phyloP scores from a whole-genome alignment of 2,113 vertebrate genomes.

The Potamarius usumacintae region DNA sequence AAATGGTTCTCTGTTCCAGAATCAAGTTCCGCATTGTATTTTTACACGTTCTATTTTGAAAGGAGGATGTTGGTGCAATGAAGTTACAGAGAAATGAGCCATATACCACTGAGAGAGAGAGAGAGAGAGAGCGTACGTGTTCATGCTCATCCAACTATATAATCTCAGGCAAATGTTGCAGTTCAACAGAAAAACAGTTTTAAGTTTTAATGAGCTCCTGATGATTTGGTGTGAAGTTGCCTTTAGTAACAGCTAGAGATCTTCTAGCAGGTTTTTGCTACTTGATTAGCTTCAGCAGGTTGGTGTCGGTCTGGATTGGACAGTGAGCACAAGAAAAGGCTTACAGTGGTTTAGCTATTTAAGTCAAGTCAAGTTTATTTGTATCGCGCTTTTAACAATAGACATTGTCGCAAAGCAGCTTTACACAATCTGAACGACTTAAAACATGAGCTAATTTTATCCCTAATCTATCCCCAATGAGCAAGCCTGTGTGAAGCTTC shows the following conservation, averaged over 20 bases:
- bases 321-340: not conserved
- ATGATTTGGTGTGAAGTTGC: not conserved
- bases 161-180: not conserved
- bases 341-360: not conserved
- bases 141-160: not conserved
- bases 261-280: not conserved
- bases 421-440: too few species aligned
- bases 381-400: too few species aligned
- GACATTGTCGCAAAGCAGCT: too few species aligned
- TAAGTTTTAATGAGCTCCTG: not conserved
- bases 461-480: too few species aligned
- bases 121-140: not conserved
- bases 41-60: not conserved
- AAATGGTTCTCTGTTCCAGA: not conserved
- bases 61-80: constrained; percentile 1
- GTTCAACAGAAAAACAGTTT: not conserved
- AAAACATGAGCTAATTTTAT: too few species aligned
- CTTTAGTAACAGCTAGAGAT: not conserved
- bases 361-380: too few species aligned
- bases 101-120: not conserved
- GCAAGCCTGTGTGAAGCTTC: not conserved
- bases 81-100: not conserved
- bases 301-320: not conserved
- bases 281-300: not conserved
- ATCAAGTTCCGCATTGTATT: constrained; percentile 3